Percentiles rank a stretch among this genome's conserved stretches.
Conservation (phyloP, 2,888 invertebrate genomes). For the Iphiclides podalirius region DNA sequence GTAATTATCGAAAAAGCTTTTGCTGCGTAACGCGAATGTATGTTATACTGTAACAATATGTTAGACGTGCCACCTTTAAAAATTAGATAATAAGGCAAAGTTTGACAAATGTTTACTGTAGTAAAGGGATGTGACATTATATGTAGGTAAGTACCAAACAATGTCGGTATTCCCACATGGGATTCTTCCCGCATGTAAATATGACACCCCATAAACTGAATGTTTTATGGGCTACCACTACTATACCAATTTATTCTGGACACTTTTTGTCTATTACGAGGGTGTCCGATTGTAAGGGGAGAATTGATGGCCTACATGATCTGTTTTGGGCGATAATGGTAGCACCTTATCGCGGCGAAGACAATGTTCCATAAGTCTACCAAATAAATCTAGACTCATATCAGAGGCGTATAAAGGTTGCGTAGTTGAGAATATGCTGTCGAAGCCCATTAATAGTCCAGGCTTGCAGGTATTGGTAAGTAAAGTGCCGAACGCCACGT, state of each 20-base stretch:
- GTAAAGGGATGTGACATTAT: neutral
- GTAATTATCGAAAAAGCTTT: slow-evolving; percentile 17
- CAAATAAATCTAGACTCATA: no score
- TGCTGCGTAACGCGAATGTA: slow-evolving; percentile 9
- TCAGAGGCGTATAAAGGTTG: no score
- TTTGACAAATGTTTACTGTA: no score
- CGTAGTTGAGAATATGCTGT: no score
- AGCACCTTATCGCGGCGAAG: slow-evolving; percentile 32
- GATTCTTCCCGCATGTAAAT: slow-evolving; percentile 75
- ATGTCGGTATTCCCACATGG: slow-evolving; percentile 63
- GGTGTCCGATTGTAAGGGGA: slow-evolving; percentile 74
- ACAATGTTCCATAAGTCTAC: no score
- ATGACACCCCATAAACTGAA: slow-evolving; percentile 79
- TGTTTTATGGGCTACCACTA: slow-evolving; percentile 76
- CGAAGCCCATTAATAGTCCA: no score
- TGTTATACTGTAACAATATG: neutral
- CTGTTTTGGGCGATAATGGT: slow-evolving; percentile 53
- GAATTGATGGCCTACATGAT: slow-evolving; percentile 66
- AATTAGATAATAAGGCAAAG: no score
- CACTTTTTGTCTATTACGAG: slow-evolving; percentile 73
- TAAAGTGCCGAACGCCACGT: slow-evolving; percentile 40
- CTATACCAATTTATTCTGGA: slow-evolving; percentile 79
- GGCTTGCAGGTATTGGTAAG: slow-evolving; percentile 4
- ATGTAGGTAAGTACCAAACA: slow-evolving; percentile 42
- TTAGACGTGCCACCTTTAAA: no score